Conservation (phyloP, 2,113 vertebrate genomes). For the Malurus cyaneus region DNA sequence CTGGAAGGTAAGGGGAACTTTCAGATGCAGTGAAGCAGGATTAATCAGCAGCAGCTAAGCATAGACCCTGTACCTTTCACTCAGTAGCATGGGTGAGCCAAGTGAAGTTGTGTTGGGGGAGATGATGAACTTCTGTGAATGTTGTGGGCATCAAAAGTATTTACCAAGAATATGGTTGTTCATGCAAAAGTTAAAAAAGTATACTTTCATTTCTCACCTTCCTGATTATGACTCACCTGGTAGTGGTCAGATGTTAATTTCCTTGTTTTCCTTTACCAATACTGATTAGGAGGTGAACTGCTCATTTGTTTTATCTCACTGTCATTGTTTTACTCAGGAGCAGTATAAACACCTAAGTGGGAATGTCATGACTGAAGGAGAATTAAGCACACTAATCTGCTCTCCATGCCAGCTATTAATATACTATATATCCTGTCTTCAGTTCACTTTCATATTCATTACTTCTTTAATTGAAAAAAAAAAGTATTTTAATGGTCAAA, state of each 20-base stretch:
- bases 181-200: not conserved
- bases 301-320: not conserved
- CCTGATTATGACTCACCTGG: not conserved
- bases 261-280: not conserved
- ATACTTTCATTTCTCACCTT: not conserved
- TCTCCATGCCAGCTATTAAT: conserved; percentile 48
- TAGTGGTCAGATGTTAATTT: not conserved
- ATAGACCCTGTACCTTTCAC: not conserved
- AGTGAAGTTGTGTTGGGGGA: not conserved
- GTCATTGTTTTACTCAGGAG: not conserved
- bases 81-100: not conserved
- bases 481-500: conserved; percentile 76
- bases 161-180: not conserved
- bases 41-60: not conserved
- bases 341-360: conserved; percentile 15
- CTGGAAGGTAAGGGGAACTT: not conserved
- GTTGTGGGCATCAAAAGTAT: not conserved
- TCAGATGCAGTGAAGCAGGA: not conserved
- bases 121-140: not conserved
- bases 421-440: conserved; percentile 54
- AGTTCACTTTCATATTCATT: conserved; percentile 71
- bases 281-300: not conserved
- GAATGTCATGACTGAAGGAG: conserved; percentile 45
- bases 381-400: conserved; percentile 66
- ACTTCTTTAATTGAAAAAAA: conserved; percentile 74